Percentiles rank a stretch among this genome's conserved stretches.
Evolutionary conservation across 2,113 vertebrate genomes (phyloP).

Genomic region (Caranx melampygus): DNA sequence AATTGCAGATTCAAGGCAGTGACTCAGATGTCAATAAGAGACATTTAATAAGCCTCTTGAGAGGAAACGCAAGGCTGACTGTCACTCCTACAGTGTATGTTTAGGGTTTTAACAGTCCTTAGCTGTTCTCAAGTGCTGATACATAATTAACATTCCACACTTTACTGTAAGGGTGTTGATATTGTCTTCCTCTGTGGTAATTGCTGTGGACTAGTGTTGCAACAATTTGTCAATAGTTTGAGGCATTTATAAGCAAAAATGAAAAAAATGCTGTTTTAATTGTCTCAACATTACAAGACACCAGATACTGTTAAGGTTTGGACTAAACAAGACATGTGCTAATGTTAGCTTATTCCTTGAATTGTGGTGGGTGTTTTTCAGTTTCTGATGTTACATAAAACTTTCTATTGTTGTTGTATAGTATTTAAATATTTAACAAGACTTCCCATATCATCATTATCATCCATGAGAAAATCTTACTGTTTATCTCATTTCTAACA

Average conservation of each 20-base stretch:
- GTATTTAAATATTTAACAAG: not conserved
- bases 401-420: not conserved
- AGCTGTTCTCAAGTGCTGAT: not conserved
- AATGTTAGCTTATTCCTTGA: not conserved
- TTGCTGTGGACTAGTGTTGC: not conserved
- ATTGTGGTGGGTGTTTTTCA: not conserved
- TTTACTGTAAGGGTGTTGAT: not conserved
- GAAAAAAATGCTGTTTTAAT: not conserved
- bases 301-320: not conserved
- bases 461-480: not conserved
- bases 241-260: not conserved
- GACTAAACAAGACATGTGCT: not conserved
- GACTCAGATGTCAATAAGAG: not conserved
- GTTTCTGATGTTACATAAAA: not conserved
- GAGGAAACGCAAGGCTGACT: not conserved
- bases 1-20: not conserved
- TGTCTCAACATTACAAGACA: not conserved
- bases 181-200: not conserved
- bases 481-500: not conserved
- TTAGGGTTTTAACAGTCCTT: constrained; percentile 1
- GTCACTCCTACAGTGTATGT: not conserved
- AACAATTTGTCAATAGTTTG: not conserved
- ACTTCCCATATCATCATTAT: not conserved
- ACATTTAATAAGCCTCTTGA: not conserved
- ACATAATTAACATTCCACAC: not conserved